These are phyloP conservation scores for Scatophagus argus DNA, from an alignment of 2,113 vertebrate genomes.

Conservation along the genomic window DNA sequence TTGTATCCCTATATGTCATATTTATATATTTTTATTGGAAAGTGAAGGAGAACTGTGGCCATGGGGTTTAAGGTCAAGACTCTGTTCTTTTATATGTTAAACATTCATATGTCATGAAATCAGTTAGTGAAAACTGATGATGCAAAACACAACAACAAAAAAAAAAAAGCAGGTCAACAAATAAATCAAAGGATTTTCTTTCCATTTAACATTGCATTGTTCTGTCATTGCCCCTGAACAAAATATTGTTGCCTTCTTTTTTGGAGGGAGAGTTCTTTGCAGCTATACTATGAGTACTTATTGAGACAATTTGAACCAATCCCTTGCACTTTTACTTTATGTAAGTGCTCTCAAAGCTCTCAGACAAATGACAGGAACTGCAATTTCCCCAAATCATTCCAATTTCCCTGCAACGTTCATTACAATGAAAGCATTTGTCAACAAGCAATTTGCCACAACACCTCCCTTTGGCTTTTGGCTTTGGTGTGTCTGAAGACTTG, in stretches of 20 bases:
- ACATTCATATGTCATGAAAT: too few relatives aligned
- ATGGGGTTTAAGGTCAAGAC: too few relatives aligned
- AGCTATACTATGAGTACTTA: constrained; percentile 3
- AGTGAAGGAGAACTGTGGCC: too few relatives aligned
- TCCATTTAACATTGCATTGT: neutral
- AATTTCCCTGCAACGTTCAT: constrained; percentile 30
- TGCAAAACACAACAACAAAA: too few relatives aligned
- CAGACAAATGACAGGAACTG: constrained; percentile 33
- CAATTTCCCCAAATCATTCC: constrained; percentile 49
- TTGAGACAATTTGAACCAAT: constrained; percentile 30
- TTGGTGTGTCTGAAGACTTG: neutral
- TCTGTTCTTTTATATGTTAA: too few relatives aligned
- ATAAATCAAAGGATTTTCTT: neutral
- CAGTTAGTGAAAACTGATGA: too few relatives aligned
- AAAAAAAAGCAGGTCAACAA: neutral
- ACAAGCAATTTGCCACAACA: constrained; percentile 24
- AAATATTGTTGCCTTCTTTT: neutral
- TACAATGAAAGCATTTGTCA: constrained; percentile 24
- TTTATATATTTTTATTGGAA: too few relatives aligned
- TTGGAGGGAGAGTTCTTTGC: neutral
- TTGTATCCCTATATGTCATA: too few relatives aligned
- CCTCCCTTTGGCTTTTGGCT: constrained; percentile 19
- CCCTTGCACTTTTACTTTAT: constrained; percentile 3
- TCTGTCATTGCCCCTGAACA: neutral
- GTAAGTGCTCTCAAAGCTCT: constrained; percentile 33